Base-by-base conservation (phyloP, 2,113 vertebrate species). In the Dicerorhinus sumatrensis region DNA sequence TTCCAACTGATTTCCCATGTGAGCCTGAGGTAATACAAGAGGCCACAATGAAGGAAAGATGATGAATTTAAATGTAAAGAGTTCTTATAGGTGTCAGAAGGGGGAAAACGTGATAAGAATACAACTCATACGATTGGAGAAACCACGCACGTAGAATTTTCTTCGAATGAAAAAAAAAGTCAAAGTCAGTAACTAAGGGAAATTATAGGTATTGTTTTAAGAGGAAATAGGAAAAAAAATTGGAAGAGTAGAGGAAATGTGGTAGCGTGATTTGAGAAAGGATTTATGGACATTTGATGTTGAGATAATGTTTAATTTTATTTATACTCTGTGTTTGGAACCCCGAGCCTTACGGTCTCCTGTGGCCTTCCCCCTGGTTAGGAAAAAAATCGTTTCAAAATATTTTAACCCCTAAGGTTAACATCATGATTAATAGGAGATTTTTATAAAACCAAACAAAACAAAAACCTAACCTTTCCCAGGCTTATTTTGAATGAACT, bases 241-340 rank as follows among this genome's bases (percentile, higher is more conserved):
- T 46, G 33, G 73, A 93, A 95, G 69, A 97, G 42, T 31, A 92
- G 77, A 91, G 91, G 91, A 95, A 95, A 81, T 94, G 81, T 54
- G 36, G 46, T 51, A 62, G 70, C 58, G 42, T 21, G 87, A 87
- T 42, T 89, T 81, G 56, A 89, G 67, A 84, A 92, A 96, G 51
- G 93, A 97, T 98, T 97, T 98, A 97, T 90, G 86, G 69, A 23
- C 60, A 51, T 63, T 91, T 91, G 93, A 97, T 93, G 84, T 25
- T 89, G 83, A 94, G 95, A 96, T 97, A 97, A 92, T 73, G 75
- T 76, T 90, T 65, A 33, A 89, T 94, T 92, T 96, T 94, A 97
- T 97, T 97, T 97, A 97, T 91, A 91, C 51, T 88, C 80, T 76
- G 39, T 73, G 58, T 97, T 92, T 95, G 79, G 79, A 92, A 97